A percentile compares a stretch with the other conserved stretches of the same genome.
phyloP scores from a whole-genome alignment of 1,140 invertebrate species.

The Drosophila arawakana region DNA sequence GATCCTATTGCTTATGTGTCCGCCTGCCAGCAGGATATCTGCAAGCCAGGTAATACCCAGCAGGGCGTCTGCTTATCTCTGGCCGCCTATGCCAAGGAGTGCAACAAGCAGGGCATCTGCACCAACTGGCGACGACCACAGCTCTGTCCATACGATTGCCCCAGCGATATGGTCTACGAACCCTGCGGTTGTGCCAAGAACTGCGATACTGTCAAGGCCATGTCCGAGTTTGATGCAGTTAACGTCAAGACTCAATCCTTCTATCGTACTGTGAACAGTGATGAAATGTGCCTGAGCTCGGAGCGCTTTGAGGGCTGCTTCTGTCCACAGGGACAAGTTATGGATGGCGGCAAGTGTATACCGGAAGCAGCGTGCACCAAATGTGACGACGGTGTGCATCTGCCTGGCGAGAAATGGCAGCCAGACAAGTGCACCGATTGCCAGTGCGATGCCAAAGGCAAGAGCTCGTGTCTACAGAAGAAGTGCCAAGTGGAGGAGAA shows the following conservation, averaged over 20 bases:
- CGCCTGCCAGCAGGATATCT: conserved; percentile 89
- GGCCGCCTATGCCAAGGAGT: conserved; percentile 90
- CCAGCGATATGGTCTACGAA: conserved; percentile 87
- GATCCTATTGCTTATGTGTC: conserved; percentile 88
- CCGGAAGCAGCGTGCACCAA: conserved; percentile 70
- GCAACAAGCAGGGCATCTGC: conserved; percentile 88
- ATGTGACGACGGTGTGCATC: conserved; percentile 83
- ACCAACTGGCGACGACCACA: conserved; percentile 88
- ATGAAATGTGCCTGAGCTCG: conserved; percentile 85
- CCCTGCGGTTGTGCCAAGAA: conserved; percentile 90
- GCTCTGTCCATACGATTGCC: conserved; percentile 88
- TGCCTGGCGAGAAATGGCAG: conserved; percentile 86
- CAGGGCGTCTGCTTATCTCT: conserved; percentile 87
- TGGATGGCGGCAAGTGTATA: conserved; percentile 84
- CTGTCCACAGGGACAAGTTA: conserved; percentile 89
- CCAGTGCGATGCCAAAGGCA: conserved; percentile 86
- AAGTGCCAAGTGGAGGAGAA: conserved; percentile 87
- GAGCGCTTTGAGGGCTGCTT: conserved; percentile 91
- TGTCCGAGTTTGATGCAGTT: conserved; percentile 83
- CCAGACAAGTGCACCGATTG: conserved; percentile 92
- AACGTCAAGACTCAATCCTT: conserved; percentile 75
- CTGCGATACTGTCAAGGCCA: conserved; percentile 87
- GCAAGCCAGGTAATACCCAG: conserved; percentile 85
- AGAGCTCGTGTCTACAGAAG: conserved; percentile 86
- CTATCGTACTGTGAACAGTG: conserved; percentile 84